phyloP scores from a whole-genome alignment of 2,797 vertebrate genomes.

The Silurus aristotelis region DNA sequence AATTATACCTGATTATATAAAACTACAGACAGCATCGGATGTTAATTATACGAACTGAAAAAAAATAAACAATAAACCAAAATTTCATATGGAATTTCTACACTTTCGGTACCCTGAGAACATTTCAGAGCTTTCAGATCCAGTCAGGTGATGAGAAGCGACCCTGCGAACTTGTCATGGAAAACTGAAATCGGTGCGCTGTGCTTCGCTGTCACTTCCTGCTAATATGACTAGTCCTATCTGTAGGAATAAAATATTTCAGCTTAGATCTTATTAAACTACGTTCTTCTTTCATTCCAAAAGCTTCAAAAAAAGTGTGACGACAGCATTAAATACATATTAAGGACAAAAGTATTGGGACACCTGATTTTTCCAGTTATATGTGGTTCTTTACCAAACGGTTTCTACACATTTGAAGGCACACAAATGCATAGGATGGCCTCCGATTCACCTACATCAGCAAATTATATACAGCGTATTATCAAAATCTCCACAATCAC shows the following conservation, averaged over 20 bases:
- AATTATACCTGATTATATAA: too few relatives aligned
- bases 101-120: not conserved
- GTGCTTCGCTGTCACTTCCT: slow-evolving; percentile 15
- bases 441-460: too few relatives aligned
- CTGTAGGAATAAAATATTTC: not conserved
- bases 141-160: not conserved
- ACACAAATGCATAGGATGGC: too few relatives aligned
- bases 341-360: too few relatives aligned
- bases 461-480: too few relatives aligned
- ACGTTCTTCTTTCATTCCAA: not conserved
- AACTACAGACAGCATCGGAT: not conserved
- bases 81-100: not conserved
- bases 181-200: not conserved
- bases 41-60: not conserved
- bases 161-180: not conserved
- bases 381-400: too few relatives aligned
- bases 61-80: not conserved
- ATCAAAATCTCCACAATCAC: too few relatives aligned
- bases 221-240: not conserved
- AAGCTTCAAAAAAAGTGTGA: not conserved
- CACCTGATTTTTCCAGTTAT: too few relatives aligned
- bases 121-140: not conserved
- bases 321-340: not conserved
- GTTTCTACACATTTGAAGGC: too few relatives aligned
- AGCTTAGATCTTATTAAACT: not conserved